Evolutionary conservation across 2,888 invertebrate species (phyloP).

Genomic region (Lottia scabra): DNA sequence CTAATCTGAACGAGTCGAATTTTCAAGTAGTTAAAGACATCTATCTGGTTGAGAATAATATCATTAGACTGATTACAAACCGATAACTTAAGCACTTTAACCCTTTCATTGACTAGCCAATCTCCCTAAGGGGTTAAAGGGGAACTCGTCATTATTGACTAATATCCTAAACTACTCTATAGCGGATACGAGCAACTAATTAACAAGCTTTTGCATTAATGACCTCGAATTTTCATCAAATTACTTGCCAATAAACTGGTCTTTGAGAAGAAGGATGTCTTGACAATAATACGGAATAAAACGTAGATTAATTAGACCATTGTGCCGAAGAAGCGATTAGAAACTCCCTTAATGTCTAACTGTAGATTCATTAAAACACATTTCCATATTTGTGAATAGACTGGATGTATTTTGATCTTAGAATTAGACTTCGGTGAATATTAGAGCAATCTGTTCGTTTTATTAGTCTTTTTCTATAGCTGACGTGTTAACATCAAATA

Average conservation of each 20-base stretch:
- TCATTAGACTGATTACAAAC: too few species aligned
- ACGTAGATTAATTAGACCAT: background rate
- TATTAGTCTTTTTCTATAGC: too few species aligned
- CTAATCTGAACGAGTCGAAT: too few species aligned
- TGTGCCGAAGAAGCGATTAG: background rate
- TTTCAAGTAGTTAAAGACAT: too few species aligned
- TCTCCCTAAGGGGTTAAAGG: background rate
- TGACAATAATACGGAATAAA: conserved; percentile 1
- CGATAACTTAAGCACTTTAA: too few species aligned
- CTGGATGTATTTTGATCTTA: background rate
- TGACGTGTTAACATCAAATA: too few species aligned
- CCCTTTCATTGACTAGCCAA: background rate
- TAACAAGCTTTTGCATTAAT: conserved; percentile 5
- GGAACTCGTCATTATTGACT: conserved; percentile 3
- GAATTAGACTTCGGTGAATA: background rate
- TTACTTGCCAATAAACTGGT: conserved; percentile 2
- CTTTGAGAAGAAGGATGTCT: conserved; percentile 2
- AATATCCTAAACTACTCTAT: conserved; percentile 1
- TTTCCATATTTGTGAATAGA: conserved; percentile 3
- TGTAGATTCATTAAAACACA: conserved; percentile 3
- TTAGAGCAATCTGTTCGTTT: background rate
- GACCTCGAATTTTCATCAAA: conserved; percentile 3
- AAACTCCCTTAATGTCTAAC: conserved; percentile 1
- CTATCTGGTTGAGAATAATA: too few species aligned
- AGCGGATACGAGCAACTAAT: background rate